Conservation (phyloP, 1,140 invertebrate genomes). For the Drosophila yakuba region DNA sequence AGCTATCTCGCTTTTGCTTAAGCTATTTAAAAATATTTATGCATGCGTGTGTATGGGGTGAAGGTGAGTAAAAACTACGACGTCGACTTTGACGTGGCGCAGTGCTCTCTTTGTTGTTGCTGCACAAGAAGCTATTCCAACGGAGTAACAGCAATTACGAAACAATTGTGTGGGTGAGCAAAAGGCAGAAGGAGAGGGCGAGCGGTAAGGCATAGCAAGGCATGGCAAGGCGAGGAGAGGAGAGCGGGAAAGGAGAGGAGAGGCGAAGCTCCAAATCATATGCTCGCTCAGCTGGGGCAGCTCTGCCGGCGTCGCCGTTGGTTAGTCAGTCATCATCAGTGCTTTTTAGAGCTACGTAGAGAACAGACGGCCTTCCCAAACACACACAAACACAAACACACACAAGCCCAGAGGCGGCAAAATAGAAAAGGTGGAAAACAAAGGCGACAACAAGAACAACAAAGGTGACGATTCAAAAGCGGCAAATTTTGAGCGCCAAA, state of each 20-base stretch:
- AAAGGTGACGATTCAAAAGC: constrained; percentile 39
- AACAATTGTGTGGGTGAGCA: constrained; percentile 29
- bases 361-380: constrained; percentile 48
- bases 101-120: constrained; percentile 25
- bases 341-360: constrained; percentile 63
- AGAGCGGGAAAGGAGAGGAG: neutral
- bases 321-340: constrained; percentile 71
- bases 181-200: constrained; percentile 1
- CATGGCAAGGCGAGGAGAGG: neutral
- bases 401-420: constrained; percentile 6
- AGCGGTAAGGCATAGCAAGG: neutral
- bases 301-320: constrained; percentile 25
- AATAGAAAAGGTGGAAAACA: constrained; percentile 6
- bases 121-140: constrained; percentile 31
- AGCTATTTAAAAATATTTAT: constrained; percentile 42
- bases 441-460: constrained; percentile 19
- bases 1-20: constrained; percentile 11
- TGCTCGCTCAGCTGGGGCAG: constrained; percentile 28
- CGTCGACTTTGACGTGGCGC: constrained; percentile 67
- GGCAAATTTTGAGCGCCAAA: constrained; percentile 71
- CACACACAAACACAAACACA: constrained; percentile 14
- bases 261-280: constrained; percentile 30
- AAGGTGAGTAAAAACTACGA: constrained; percentile 45
- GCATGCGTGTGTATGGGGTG: constrained; percentile 18
- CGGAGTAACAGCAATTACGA: constrained; percentile 60